Evolutionary conservation across 2,888 invertebrate species (phyloP), one percentile per base, ranked within the genome.

Genomic region (Piscicola geometra): DNA sequence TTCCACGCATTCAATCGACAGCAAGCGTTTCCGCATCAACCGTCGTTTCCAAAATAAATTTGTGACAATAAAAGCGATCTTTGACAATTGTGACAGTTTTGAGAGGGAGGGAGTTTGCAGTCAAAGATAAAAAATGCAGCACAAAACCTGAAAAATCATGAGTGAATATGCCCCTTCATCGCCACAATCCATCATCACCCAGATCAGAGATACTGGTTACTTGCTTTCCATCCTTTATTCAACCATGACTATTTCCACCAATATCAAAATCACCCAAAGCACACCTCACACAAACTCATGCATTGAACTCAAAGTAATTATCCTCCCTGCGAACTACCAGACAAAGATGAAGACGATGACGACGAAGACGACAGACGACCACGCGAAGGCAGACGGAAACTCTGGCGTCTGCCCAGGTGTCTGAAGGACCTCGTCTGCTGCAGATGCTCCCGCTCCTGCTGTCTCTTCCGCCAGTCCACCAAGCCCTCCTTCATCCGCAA

Each of bases 31-130:
- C 60, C n/a, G 25, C 60, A 18, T 56, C 5, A 18, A 9, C 60
- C 25, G n/a, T 56, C 60, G 60, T 56, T 56, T 56, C 60, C 60
- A 56, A 56, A 15, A 56, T 56, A 56, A 56, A 15, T 56, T 56
- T 56, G 5, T 56, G 5, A 5, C 5, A 56, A 56, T 15, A 56
- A 56, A 25, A 25, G n/a, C 5, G 60, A 56, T 56, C 9, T 18
- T 56, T 56, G 60, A 56, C 60, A 56, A 56, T 56, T 18, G 25
- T 15, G 60, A 56, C 3, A 56, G 3, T 21, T 18, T 21, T 18
- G n/a, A 5, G 60, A 56, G n/a, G 5, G 5, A 56, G n/a, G n/a
- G 21, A 15, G 3, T 3, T 15, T 25, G 60, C 3, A 56, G n/a
- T 25, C 3, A 56, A 25, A 56, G 50, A 47, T n/a, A 56, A 56